phyloP scores from a whole-genome alignment of 2,888 invertebrate species.

The Dryomyza anilis region DNA sequence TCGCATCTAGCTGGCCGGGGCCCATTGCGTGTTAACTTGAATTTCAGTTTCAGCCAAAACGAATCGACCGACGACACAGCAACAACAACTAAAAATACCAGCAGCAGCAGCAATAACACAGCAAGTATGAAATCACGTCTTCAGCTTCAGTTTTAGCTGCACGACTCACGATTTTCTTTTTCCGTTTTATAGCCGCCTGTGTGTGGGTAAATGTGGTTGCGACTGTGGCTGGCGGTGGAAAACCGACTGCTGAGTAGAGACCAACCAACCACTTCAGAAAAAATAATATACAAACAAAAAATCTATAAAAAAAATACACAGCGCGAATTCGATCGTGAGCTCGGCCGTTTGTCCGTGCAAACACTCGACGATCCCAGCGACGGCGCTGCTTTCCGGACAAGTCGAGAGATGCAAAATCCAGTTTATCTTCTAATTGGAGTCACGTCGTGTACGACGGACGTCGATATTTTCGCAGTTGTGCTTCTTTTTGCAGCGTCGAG shows the following conservation, averaged over 20 bases:
- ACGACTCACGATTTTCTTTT: constrained; percentile 26
- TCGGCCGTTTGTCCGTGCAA: too few relatives aligned
- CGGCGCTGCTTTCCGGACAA: not conserved
- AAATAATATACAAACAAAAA: too few relatives aligned
- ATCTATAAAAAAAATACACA: too few relatives aligned
- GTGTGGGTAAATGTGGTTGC: not conserved
- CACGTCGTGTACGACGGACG: too few relatives aligned
- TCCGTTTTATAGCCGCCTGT: constrained; percentile 3
- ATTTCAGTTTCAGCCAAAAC: constrained; percentile 35
- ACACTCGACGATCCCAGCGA: not conserved
- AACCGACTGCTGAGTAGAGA: constrained; percentile 9
- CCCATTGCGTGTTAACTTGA: constrained; percentile 40
- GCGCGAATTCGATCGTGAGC: too few relatives aligned
- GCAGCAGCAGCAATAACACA: constrained; percentile 23
- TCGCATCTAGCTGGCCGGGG: constrained; percentile 32
- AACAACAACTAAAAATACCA: constrained; percentile 25
- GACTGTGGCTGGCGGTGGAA: not conserved
- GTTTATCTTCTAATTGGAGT: constrained; percentile 17
- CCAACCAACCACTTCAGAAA: constrained; percentile 7
- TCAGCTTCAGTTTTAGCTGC: constrained; percentile 12
- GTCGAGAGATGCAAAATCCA: constrained; percentile 13
- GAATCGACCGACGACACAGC: constrained; percentile 14
- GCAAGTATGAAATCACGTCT: constrained; percentile 21
- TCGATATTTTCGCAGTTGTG: not conserved
- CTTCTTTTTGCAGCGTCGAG: not conserved